Evolutionary conservation across 2,797 vertebrate genomes (phyloP), one percentile per base, ranked within the genome.

Genomic region (Gephyroberyx darwinii): DNA sequence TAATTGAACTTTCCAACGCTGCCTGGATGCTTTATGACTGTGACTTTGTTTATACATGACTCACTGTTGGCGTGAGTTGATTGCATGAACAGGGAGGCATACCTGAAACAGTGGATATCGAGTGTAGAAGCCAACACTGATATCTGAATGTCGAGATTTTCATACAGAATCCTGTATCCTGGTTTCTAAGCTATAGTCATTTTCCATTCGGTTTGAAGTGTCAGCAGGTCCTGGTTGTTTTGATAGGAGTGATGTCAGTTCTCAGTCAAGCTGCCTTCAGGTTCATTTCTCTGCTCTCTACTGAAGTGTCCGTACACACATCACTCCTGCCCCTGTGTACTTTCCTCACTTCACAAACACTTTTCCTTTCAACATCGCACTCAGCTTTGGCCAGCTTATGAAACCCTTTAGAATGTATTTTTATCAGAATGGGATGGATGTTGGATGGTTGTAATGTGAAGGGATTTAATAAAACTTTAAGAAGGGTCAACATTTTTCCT

Each of bases 141-240:
- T 53, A 48, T 75, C 55, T 69, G 13, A 56, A 71, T 41, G 54
- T 65, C 0, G 1, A 22, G 52, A n/a, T 65, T 22, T 45, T 59
- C 33, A 12, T 33, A 30, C 5, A 8, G 20, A 65, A 16, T 55
- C 16, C 19, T 56, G 39, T 41, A 10, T 41, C 9, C 74, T 79
- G 20, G 59, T 77, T 70, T 54, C 7, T 0, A 2, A 59, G 41
- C 56, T 16, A n/a, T n/a, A 56, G 31, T 14, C 1, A 50, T 52
- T 69, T 84, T 63, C 37, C 31, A 16, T 68, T 84, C 47, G 53
- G 56, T 74, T 57, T 80, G 59, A 86, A 66, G 70, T 70, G 71
- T 56, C 71, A 54, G 17, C 13, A 10, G 19, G 70, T 84, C 9
- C 41, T 22, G 39, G 65, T 26, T 65, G 37, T 69, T 68, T 69